A percentile compares a stretch with the other conserved stretches of the same genome.
These are phyloP conservation scores for Tipula unca DNA, from an alignment of 2,888 invertebrate species.

Conservation along the genomic window DNA sequence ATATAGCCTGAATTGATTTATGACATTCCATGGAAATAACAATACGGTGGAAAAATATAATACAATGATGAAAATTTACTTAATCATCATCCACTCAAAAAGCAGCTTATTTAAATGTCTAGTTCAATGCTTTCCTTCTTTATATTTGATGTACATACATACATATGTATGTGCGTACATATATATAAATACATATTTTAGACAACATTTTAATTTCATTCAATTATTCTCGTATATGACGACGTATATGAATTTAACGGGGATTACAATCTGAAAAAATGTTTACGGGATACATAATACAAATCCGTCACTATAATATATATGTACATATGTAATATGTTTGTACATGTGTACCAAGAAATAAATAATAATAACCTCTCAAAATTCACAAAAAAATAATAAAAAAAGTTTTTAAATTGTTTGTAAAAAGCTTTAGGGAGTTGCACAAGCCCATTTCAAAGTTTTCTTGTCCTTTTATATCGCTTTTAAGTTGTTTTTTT, in stretches of 20 bases:
- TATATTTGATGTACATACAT: not conserved
- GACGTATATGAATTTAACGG: not conserved
- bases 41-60: not conserved
- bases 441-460: not conserved
- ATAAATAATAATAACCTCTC: not conserved
- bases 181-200: not conserved
- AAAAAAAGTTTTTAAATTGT: not conserved
- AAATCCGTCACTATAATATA: not conserved
- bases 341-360: not conserved
- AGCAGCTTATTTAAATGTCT: not conserved
- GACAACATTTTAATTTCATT: not conserved
- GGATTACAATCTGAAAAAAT: not conserved
- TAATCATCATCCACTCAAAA: slow-evolving; percentile 4
- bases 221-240: not conserved
- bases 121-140: not conserved
- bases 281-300: not conserved
- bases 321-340: too few species aligned
- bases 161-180: too few species aligned
- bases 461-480: not conserved
- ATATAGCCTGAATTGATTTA: slow-evolving; percentile 8
- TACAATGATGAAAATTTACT: slow-evolving; percentile 2
- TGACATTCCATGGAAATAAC: not conserved
- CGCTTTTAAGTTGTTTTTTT: not conserved
- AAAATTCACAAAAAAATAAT: not conserved
- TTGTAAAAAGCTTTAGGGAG: not conserved